phyloP scores from a whole-genome alignment of 1,140 invertebrate species.

The Trichonephila inaurata region DNA sequence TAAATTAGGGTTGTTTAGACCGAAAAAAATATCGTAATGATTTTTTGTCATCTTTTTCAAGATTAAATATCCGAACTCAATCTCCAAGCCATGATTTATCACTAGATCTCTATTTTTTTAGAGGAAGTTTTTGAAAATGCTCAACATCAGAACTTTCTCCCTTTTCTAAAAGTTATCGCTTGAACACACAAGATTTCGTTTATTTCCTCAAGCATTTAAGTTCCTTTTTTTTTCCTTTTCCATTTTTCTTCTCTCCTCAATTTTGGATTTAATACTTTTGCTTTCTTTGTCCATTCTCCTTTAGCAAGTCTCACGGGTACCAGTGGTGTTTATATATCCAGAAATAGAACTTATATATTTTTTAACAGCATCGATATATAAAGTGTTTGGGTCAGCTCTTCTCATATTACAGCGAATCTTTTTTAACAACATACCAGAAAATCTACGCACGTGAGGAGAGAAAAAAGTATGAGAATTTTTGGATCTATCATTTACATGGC shows the following conservation, averaged over 20 bases:
- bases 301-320: conserved; percentile 13
- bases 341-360: conserved; percentile 29
- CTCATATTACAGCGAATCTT: background rate
- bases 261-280: conserved; percentile 69
- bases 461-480: background rate
- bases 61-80: conserved; percentile 63
- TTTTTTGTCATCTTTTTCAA: conserved; percentile 47
- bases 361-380: background rate
- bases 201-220: conserved; percentile 71
- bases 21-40: background rate
- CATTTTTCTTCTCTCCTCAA: conserved; percentile 48
- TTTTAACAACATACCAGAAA: background rate
- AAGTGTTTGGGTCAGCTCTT: background rate
- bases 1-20: conserved; percentile 6
- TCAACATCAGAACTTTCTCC: conserved; percentile 31
- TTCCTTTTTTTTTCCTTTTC: conserved; percentile 20
- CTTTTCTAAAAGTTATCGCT: conserved; percentile 50
- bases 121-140: conserved; percentile 33
- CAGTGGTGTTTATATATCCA: background rate
- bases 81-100: conserved; percentile 66
- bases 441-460: background rate
- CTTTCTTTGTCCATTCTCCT: conserved; percentile 28
- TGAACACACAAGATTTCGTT: conserved; percentile 68
- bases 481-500: background rate
- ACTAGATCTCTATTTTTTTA: conserved; percentile 49